Evolutionary conservation across 2,113 vertebrate genomes (phyloP), one percentile per base, ranked within the genome.

Genomic region (Zosterops borbonicus): DNA sequence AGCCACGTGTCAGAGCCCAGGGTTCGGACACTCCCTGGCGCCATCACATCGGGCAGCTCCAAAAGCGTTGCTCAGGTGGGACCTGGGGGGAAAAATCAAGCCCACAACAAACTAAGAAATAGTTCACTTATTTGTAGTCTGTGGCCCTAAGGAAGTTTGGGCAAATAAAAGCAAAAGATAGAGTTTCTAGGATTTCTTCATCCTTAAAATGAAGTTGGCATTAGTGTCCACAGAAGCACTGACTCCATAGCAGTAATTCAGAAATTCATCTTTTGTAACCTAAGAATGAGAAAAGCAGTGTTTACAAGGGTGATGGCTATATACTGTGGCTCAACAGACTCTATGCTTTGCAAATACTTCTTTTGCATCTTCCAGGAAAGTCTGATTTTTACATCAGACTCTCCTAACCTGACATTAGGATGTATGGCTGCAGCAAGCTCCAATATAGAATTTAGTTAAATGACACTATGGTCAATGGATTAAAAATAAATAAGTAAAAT

Each of bases 181-280:
- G 84, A 97, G 79, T 87, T 97, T 95, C 96, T 94, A 97, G 42
- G 92, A 95, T 75, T 96, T 97, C 74, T 46, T 95, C 96, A 96
- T 97, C 94, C 94, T 98, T 79, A 97, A 89, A 95, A 50, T 50
- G 14, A 97, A 97, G 82, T 97, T 97, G 25, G 93, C 93, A 77
- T 97, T 94, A 0, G 56, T 96, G 47, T 97, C 94, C 13, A 97
- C 81, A 23, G 97, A 98, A 69, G 97, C 93, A 37, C 96, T 97
- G 46, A 97, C 89, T 70, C 94, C 97, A 46, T 93, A 79, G 11
- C 94, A 97, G 86, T 94, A 98, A 85, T 96, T 97, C 68, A 97
- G 59, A 93, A 98, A 97, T 9, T 96, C 87, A 68, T 95, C 94
- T 97, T 98, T 89, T 23, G 83, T 97, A 73, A 98, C 90, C 97